Base-by-base conservation (phyloP, 2,888 invertebrate species). In the Helicoverpa assulta region DNA sequence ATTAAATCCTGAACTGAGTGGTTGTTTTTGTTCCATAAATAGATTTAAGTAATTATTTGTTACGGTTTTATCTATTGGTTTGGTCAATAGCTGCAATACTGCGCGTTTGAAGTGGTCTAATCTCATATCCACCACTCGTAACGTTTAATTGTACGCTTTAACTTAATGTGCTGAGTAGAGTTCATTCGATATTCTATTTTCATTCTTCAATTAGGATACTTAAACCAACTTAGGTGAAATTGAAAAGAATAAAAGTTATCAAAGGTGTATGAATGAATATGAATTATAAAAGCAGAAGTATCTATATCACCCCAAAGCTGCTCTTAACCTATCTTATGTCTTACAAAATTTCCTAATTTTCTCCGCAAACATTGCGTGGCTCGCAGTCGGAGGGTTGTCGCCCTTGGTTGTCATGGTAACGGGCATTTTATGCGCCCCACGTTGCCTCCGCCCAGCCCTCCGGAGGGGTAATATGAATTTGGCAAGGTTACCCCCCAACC, bases 351-450 rank as follows among this genome's bases (percentile, higher is more conserved):
- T 84, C 71, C 84, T 83, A 86, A 86, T 88, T 86, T 85, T 83
- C 84, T 80, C 64, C 80, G 65, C 80, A 83, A 85, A 84, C 82
- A 82, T 76, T 81, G 81, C 81, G 80, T 82, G 83, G 77, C 73
- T 81, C 71, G 58, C 71, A 63, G 70, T 73, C 73, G 87, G 91
- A 90, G 92, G 93, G 93, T 93, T 92, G 92, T 89, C 91, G 93
- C 92, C 92, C 93, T 91, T 92, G 90, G 93, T 94, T 87, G 86
- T 90, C 89, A 93, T 93, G 87, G 91, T 80, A 79, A 94, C 93
- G 88, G 88, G 88, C 85, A 89, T 93, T 94, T 94, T 92, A 93
- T 94, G 90, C 90, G 88, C 89, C 90, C 89, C 92, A 89, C 90
- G 91, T 91, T 87, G 87, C 78, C 80, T 82, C 72, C 76, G 81